These are phyloP conservation scores for Anas platyrhynchos DNA, from an alignment of 2,113 vertebrate genomes.

Conservation along the genomic window DNA sequence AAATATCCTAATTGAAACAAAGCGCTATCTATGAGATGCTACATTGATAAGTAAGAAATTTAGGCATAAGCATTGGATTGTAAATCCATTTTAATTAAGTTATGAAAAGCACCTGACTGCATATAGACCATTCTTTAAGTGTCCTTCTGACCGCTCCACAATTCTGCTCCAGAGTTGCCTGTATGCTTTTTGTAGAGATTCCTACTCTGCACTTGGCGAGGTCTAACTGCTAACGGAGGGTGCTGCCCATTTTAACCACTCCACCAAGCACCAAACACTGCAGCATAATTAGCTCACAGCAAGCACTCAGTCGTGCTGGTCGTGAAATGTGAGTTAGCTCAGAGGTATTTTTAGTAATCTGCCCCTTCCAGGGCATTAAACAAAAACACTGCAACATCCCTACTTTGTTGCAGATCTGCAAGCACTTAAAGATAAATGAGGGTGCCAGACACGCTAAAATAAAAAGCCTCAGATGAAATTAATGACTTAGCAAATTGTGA, in stretches of 20 bases:
- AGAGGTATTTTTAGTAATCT: constrained; percentile 41
- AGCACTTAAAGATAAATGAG: neutral
- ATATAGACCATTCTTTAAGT: neutral
- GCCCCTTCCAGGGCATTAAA: neutral
- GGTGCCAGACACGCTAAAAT: neutral
- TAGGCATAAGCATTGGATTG: too few species aligned
- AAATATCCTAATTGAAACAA: too few species aligned
- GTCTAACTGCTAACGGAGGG: neutral
- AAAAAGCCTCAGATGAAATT: neutral
- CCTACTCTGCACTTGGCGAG: neutral
- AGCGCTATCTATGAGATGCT: too few species aligned
- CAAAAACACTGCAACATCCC: neutral
- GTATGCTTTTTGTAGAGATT: neutral
- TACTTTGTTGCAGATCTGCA: neutral
- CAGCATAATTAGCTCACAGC: neutral
- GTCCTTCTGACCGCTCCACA: neutral
- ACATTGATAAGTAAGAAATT: too few species aligned
- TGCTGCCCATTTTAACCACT: neutral
- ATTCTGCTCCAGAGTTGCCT: neutral
- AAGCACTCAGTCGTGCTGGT: neutral
- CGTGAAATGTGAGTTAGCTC: neutral
- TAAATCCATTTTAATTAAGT: neutral
- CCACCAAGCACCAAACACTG: neutral
- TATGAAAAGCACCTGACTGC: neutral
- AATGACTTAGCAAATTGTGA: neutral